Evolutionary conservation across 2,888 invertebrate genomes (phyloP).

Genomic region (Onthophagus sagittarius): DNA sequence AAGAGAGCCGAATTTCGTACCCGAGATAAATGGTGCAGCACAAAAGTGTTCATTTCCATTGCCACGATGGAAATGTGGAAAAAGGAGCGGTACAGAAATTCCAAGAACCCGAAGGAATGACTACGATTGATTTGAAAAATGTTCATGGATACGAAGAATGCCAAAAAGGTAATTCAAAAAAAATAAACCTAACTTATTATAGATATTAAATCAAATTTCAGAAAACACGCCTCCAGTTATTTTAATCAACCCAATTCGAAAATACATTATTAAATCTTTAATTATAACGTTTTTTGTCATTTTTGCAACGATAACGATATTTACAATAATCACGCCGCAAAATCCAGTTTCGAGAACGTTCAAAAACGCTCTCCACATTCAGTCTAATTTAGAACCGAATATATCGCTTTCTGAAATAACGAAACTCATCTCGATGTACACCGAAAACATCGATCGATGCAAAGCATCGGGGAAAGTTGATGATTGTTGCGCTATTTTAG

Average conservation of each 20-base stretch:
- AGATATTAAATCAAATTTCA: not conserved
- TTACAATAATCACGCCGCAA: not conserved
- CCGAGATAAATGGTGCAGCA: constrained; percentile 24
- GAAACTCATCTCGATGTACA: constrained; percentile 17
- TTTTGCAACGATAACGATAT: not conserved
- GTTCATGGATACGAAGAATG: constrained; percentile 7
- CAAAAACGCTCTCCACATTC: not conserved
- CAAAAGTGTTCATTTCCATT: constrained; percentile 30
- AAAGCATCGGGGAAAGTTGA: constrained; percentile 31
- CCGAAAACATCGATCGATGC: constrained; percentile 31
- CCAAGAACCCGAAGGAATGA: constrained; percentile 42
- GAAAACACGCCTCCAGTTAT: not conserved
- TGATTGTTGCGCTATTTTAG: constrained; percentile 34
- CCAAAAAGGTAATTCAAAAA: constrained; percentile 1
- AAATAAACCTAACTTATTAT: not conserved
- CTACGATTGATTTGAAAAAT: constrained; percentile 39
- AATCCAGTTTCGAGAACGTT: not conserved
- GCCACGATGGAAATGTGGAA: constrained; percentile 21
- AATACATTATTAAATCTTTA: constrained; percentile 1
- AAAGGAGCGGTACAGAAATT: constrained; percentile 32
- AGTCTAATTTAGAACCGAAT: not conserved
- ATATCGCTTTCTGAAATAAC: not conserved
- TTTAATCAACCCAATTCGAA: not conserved
- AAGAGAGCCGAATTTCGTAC: not conserved
- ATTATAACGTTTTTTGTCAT: not conserved